Conservation (phyloP, 2,113 vertebrate species). For the Phocoena phocoena region DNA sequence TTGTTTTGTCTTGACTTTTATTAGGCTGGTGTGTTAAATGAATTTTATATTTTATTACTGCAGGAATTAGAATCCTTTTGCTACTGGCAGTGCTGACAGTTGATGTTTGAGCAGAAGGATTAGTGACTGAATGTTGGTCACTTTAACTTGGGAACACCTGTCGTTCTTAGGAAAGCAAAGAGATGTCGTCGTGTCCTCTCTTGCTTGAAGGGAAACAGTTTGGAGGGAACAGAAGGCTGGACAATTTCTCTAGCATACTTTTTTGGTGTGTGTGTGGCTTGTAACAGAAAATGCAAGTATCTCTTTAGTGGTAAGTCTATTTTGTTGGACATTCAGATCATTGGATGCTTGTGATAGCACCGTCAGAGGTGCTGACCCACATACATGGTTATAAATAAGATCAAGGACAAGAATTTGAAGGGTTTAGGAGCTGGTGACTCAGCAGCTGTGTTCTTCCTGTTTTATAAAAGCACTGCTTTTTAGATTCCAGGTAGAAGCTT, state of each 20-base stretch:
- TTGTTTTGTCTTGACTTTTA: neutral
- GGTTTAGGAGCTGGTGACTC: neutral
- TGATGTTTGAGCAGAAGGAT: neutral
- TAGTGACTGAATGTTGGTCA: neutral
- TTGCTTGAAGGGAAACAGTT: neutral
- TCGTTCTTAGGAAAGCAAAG: neutral
- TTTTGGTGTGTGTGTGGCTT: neutral
- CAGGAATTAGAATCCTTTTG: conserved; percentile 14
- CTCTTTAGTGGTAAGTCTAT: neutral
- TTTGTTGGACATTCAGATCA: neutral
- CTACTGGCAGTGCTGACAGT: neutral
- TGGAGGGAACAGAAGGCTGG: neutral
- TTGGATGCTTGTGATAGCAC: neutral
- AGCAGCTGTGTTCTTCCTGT: neutral
- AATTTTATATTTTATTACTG: neutral
- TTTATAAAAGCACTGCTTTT: neutral
- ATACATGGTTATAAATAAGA: neutral
- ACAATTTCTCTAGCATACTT: neutral
- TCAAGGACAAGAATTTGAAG: neutral
- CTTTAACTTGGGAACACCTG: neutral
- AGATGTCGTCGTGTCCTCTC: neutral
- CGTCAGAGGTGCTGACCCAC: neutral
- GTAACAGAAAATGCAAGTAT: neutral
- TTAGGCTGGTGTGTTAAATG: neutral
- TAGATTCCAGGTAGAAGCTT: neutral